Evolutionary conservation across 2,113 vertebrate genomes (phyloP), one percentile per base, ranked within the genome.

Genomic region (Actenoides hombroni): DNA sequence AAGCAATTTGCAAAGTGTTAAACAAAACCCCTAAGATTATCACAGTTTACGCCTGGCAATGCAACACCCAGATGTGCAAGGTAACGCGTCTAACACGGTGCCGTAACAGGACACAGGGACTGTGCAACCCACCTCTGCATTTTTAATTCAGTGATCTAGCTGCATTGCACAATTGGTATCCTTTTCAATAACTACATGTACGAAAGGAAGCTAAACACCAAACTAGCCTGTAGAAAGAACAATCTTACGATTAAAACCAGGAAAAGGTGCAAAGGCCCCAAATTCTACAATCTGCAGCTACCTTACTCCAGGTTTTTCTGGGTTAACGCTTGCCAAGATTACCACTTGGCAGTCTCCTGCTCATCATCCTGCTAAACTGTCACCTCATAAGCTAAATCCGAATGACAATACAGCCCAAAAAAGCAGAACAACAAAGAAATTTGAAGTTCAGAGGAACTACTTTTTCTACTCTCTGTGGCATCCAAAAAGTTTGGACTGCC

Each of bases 31-130:
- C 5, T 54, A 73, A 65, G n/a, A 92, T 85, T 88, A 94, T 88
- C 88, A 86, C 92, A 93, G 68, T 33, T 84, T 54, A 89, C 4
- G 2, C 61, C 77, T 89, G 81, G 84, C 91, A 95, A 94, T 16
- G 8, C 83, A 96, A 44, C 84, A 95, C 70, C 33, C 68, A 64
- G n/a, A 83, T 86, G 88, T 74, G 86, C 96, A 94, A 96, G 37
- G 69, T 91, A 89, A 89, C 59, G 1, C 77, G 60, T 91, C 61
- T 79, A 70, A 65, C 3, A 0, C 44, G 37, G 40, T 54, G 68
- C 61, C 28, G 9, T 14, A 60, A 74, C 18, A 78, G n/a, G 46
- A 83, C 6, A 15, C 9, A 11, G 51, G 48, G 57, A 76, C 57
- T 12, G 19, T 33, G 61, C 26, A 69, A 73, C 69, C 53, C 20